These are phyloP conservation scores for Siphamia tubifer DNA, from an alignment of 2,113 vertebrate species.

Conservation along the genomic window DNA sequence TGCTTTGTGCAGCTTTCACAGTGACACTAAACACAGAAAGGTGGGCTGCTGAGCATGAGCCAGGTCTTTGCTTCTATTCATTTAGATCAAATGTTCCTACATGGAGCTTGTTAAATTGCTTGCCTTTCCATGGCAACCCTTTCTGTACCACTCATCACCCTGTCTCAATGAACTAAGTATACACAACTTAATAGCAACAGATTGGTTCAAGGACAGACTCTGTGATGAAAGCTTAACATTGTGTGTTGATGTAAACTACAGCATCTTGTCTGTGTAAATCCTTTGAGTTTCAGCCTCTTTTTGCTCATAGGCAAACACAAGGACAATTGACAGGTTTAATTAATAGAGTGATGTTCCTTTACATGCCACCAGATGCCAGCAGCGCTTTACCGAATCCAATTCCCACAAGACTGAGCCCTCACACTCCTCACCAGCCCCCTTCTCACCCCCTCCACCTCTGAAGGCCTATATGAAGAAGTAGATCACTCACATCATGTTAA, in stretches of 20 bases:
- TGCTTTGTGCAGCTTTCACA: background rate
- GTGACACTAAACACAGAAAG: conserved; percentile 14
- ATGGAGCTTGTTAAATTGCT: background rate
- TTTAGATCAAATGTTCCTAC: conserved; percentile 33
- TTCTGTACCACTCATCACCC: background rate
- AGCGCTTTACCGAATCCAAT: conserved; percentile 57
- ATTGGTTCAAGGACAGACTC: conserved; percentile 4
- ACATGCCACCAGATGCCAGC: conserved; percentile 80
- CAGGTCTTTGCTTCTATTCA: conserved; percentile 15
- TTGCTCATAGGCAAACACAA: background rate
- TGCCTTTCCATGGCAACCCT: conserved; percentile 19
- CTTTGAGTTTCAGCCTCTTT: background rate
- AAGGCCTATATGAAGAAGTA: conserved; percentile 74
- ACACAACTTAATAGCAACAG: background rate
- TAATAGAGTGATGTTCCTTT: conserved; percentile 60
- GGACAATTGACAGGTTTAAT: conserved; percentile 39
- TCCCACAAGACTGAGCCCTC: conserved; percentile 50
- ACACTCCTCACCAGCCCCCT: background rate
- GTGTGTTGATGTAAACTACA: background rate
- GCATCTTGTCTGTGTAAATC: background rate
- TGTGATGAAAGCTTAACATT: background rate
- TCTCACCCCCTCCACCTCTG: conserved; percentile 10
- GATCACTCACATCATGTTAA: conserved; percentile 82
- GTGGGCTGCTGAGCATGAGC: conserved; percentile 7
- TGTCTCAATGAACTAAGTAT: background rate